These are phyloP conservation scores for Lepidocyrtinus sp. DNA, from an alignment of 2,888 invertebrate species.

Conservation along the genomic window DNA sequence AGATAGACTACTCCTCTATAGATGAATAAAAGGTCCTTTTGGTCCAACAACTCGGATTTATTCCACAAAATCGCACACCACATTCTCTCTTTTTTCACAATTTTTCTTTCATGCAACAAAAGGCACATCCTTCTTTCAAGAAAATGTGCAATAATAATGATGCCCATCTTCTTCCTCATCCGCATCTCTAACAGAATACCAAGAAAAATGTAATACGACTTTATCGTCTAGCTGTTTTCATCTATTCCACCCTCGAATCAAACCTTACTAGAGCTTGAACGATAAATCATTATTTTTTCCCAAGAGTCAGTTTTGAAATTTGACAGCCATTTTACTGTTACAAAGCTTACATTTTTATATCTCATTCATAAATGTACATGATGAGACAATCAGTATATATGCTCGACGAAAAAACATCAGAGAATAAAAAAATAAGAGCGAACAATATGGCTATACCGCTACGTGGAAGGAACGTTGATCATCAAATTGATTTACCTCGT, in stretches of 20 bases:
- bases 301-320: conserved; percentile 53
- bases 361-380: neutral
- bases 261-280: conserved; percentile 43
- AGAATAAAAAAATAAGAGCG: no score
- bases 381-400: neutral
- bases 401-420: no score
- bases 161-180: conserved; percentile 5
- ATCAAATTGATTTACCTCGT: no score
- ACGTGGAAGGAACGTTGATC: no score
- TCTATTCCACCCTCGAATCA: conserved; percentile 44
- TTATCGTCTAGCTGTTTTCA: neutral
- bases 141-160: conserved; percentile 17
- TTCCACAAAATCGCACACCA: no score
- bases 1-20: neutral
- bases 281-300: conserved; percentile 59
- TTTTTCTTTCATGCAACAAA: neutral
- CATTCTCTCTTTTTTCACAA: no score
- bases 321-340: conserved; percentile 50
- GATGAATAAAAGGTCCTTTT: neutral
- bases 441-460: no score
- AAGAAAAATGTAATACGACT: neutral
- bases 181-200: neutral
- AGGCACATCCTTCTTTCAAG: neutral
- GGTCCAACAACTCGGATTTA: neutral
- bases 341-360: no score